Base-by-base conservation (phyloP, 2,797 vertebrate species). In the Sebastes oblongus region DNA sequence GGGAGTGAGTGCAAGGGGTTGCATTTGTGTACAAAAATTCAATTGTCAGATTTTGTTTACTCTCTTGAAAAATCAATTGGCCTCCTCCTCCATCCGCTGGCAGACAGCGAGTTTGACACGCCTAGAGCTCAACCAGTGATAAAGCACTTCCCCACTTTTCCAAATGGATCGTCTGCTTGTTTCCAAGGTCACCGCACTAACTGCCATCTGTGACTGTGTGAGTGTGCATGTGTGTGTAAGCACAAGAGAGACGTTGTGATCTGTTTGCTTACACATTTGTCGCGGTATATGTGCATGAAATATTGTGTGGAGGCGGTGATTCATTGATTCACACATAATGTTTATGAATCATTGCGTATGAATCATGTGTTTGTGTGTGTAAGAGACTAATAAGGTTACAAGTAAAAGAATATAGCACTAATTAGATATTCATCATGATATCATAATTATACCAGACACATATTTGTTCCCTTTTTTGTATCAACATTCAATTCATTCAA, bases 11-110 rank as follows among this genome's bases (percentile, higher is more conserved):
- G 60, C 52, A 54, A 68, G 34, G 72, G 74, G 69, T 69, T 73
- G 56, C 77, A 68, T 80, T 76, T 82, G 66, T 81, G 82, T 76
- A 75, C 79, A 75, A 55, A 87, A 85, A 85, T 72, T 75, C 66
- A 79, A 81, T 86, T 74, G 77, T 74, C 83, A 82, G 79, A 86
- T 91, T 90, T 79, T 81, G 88, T 90, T 86, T 88, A 70, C 67
- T 59, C 71, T 80, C 79, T 79, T 75, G 25, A 88, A 92, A 93
- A 94, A 94, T 95, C 95, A 83, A 94, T 91, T 80, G 85, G 75
- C 77, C 86, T 74, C 75, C 50, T 54, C 50, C 83, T 78, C 78
- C 80, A 39, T 85, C 86, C 72, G 39, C 61, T 68, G 86, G 86
- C 85, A 88, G 85, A 75, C 78, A 54, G 84, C 13, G 22, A 52